Evolutionary conservation across 2,888 invertebrate genomes (phyloP).

Genomic region (Trypoxylon attenuatum): DNA sequence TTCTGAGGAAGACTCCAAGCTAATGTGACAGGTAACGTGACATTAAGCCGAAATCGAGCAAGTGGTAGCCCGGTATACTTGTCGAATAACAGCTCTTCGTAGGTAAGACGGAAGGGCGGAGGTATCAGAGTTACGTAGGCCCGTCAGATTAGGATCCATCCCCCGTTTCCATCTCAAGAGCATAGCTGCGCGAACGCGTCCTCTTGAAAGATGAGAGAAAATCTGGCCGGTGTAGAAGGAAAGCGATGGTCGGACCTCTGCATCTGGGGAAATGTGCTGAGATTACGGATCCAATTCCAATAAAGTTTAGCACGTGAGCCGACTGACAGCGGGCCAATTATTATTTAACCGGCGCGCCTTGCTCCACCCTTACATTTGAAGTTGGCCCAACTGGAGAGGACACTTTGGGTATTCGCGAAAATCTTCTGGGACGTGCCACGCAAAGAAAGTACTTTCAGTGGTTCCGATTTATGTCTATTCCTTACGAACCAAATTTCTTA

Average conservation of each 20-base stretch:
- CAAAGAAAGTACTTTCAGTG: slow-evolving; percentile 28
- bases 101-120: slow-evolving; percentile 37
- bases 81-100: slow-evolving; percentile 39
- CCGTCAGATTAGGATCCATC: slow-evolving; percentile 68
- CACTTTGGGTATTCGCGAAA: slow-evolving; percentile 37
- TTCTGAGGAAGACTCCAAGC: slow-evolving; percentile 23
- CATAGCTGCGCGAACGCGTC: slow-evolving; percentile 28
- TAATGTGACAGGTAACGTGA: slow-evolving; percentile 68
- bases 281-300: slow-evolving; percentile 72
- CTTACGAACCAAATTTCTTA: slow-evolving; percentile 4
- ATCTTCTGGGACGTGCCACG: slow-evolving; percentile 40
- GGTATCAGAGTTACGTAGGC: slow-evolving; percentile 60
- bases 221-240: background rate
- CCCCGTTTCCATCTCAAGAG: slow-evolving; percentile 59
- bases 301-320: slow-evolving; percentile 70
- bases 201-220: slow-evolving; percentile 8
- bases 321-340: slow-evolving; percentile 67
- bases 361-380: slow-evolving; percentile 11
- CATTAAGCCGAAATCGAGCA: slow-evolving; percentile 58
- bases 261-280: slow-evolving; percentile 69
- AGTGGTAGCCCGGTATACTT: slow-evolving; percentile 25
- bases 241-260: slow-evolving; percentile 33
- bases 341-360: slow-evolving; percentile 61
- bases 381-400: slow-evolving; percentile 18
- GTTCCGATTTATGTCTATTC: slow-evolving; percentile 22